Percentiles rank a stretch among this genome's conserved stretches.
phyloP scores from a whole-genome alignment of 2,888 invertebrate species.

The Gymnosoma rotundatum region DNA sequence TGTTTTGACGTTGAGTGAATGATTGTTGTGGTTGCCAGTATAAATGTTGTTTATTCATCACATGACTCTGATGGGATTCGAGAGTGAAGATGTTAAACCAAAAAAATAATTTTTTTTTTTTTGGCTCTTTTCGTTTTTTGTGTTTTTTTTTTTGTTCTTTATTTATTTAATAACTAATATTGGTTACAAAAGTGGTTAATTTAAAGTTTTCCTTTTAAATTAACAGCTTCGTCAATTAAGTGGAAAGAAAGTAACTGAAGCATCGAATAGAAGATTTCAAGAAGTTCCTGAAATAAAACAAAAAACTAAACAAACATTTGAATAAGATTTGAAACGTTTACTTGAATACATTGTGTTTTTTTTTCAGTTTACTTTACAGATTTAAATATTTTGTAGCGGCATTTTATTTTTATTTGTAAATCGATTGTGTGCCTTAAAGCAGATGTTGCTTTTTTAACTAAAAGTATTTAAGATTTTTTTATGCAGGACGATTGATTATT shows the following conservation, averaged over 20 bases:
- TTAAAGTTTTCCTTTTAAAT: conserved; percentile 49
- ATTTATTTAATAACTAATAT: conserved; percentile 36
- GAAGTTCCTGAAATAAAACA: neutral
- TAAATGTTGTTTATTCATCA: conserved; percentile 31
- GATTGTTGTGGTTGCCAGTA: conserved; percentile 33
- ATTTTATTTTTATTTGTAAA: no score
- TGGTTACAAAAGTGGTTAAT: conserved; percentile 58
- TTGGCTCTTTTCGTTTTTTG: conserved; percentile 39
- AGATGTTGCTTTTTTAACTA: no score
- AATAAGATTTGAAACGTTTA: no score
- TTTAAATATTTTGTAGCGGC: no score
- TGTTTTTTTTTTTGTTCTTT: conserved; percentile 9
- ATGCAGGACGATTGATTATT: neutral
- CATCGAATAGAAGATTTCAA: conserved; percentile 20
- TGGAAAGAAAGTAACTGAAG: conserved; percentile 45
- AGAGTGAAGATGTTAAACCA: conserved; percentile 57
- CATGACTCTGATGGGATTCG: neutral
- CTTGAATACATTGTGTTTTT: no score
- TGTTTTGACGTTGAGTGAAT: conserved; percentile 53
- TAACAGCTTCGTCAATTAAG: conserved; percentile 50
- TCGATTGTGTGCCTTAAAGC: no score
- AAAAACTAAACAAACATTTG: no score
- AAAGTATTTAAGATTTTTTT: no score
- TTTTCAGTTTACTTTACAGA: no score
- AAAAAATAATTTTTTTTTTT: conserved; percentile 67